Conservation (phyloP, 2,888 invertebrate genomes). For the Fragum sueziense region DNA sequence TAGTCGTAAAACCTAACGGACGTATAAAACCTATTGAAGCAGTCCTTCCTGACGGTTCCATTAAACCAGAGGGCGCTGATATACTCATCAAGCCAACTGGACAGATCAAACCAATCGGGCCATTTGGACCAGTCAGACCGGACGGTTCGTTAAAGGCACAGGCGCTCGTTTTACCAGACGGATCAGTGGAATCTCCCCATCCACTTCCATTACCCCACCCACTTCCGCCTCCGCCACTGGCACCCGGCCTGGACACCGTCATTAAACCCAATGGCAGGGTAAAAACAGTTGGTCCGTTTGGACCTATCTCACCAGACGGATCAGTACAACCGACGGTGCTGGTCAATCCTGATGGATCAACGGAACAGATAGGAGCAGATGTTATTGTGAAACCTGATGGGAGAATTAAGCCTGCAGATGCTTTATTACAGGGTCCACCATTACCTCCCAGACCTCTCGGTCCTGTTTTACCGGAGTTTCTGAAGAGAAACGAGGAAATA, state of each 20-base stretch:
- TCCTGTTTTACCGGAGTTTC: not conserved
- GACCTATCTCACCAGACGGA: not conserved
- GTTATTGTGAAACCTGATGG: slow-evolving; percentile 3
- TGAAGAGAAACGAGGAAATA: not conserved
- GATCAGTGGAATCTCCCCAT: not conserved
- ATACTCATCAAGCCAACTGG: not conserved
- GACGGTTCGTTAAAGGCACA: not conserved
- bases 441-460: not conserved
- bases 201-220: not conserved
- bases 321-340: not conserved
- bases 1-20: not conserved
- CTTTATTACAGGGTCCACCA: not conserved
- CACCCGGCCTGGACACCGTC: not conserved
- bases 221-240: not conserved
- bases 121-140: not conserved
- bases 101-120: slow-evolving; percentile 1
- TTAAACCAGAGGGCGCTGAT: not conserved
- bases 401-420: not conserved
- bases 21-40: slow-evolving; percentile 3
- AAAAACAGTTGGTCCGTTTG: not conserved
- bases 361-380: not conserved
- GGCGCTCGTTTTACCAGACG: not conserved
- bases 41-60: not conserved
- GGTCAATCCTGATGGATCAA: not conserved
- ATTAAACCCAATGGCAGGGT: not conserved